phyloP scores from a whole-genome alignment of 2,113 vertebrate genomes.

The Oncorhynchus keta region DNA sequence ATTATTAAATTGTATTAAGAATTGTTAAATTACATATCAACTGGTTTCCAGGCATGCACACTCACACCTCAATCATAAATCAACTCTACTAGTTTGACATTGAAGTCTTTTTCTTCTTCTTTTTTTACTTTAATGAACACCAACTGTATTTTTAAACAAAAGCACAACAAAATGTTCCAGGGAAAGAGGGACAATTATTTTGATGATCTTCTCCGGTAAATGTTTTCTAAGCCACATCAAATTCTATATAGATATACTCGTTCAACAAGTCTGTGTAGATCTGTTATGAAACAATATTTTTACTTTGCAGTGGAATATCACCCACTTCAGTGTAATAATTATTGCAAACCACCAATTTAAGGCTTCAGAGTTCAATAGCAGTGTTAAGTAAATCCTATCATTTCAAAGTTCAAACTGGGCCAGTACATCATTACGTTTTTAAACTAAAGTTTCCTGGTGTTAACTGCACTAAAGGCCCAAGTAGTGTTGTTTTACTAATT shows the following conservation, averaged over 20 bases:
- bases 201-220: slow-evolving; percentile 73
- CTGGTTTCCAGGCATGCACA: slow-evolving; percentile 11
- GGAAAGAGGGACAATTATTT: slow-evolving; percentile 76
- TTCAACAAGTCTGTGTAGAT: slow-evolving; percentile 66
- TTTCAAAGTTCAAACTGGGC: slow-evolving; percentile 26
- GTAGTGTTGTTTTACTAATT: slow-evolving; percentile 36
- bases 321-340: slow-evolving; percentile 48
- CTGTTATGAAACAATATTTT: slow-evolving; percentile 54
- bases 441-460: slow-evolving; percentile 37
- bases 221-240: slow-evolving; percentile 80
- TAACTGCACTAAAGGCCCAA: slow-evolving; percentile 45
- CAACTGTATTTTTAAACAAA: slow-evolving; percentile 80
- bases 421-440: background rate
- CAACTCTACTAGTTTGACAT: slow-evolving; percentile 45
- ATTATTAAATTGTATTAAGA: slow-evolving; percentile 4
- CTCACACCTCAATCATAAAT: slow-evolving; percentile 36
- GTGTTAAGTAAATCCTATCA: slow-evolving; percentile 30
- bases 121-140: slow-evolving; percentile 86
- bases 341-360: slow-evolving; percentile 72
- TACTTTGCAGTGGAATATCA: slow-evolving; percentile 42
- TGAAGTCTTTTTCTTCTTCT: slow-evolving; percentile 11
- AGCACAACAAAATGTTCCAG: slow-evolving; percentile 83
- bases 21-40: slow-evolving; percentile 28
- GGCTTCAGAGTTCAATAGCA: slow-evolving; percentile 68
- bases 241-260: slow-evolving; percentile 72